Evolutionary conservation across 1,140 invertebrate species (phyloP), one percentile per base, ranked within the genome.

Genomic region (Hycleus phaleratus): DNA sequence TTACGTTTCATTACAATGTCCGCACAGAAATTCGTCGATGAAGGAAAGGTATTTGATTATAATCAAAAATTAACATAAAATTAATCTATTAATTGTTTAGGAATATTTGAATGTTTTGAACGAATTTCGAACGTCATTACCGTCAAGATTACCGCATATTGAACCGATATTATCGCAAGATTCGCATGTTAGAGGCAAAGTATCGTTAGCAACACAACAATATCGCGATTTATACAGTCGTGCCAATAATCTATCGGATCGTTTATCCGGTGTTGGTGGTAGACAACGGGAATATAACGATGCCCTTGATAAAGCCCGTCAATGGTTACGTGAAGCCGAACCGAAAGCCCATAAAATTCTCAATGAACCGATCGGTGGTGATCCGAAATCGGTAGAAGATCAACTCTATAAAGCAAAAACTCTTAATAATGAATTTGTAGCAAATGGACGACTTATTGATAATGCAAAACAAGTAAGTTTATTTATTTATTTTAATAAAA

Each of bases 1-100:
- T 75, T 96, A 2, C 79, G 93, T 25, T 97, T 95, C 71, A 93
- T 96, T 55, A 93, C 91, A 1, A 95, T 97, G 87, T 85, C 91
- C 0, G 91, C 91, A 0, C 92, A 96, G 75, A 95, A 95, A 74
- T 97, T 95, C 73, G 83, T 94, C 39, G 92, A 95, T 67, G 91
- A 96, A 73, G 91, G 90, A 68, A 94, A 93, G 75, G 84, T 85
- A 71, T n/a, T 18, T 46, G 8, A 12, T 4, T 11, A n/a, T 5
- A 52, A 53, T 39, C 38, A 4, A 10, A 12, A 40, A 2, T 9
- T 4, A 47, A n/a, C 25, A n/a, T 47, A 5, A 38, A 25, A 18
- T 42, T 39, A 3, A 56, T 48, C 48, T 62, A 59, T 49, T 61
- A 18, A 18, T 58, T 10, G 61, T 44, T 71, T 65, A 79, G 79